These are phyloP conservation scores for Lontra canadensis DNA, from an alignment of 2,113 vertebrate species.

Conservation along the genomic window DNA sequence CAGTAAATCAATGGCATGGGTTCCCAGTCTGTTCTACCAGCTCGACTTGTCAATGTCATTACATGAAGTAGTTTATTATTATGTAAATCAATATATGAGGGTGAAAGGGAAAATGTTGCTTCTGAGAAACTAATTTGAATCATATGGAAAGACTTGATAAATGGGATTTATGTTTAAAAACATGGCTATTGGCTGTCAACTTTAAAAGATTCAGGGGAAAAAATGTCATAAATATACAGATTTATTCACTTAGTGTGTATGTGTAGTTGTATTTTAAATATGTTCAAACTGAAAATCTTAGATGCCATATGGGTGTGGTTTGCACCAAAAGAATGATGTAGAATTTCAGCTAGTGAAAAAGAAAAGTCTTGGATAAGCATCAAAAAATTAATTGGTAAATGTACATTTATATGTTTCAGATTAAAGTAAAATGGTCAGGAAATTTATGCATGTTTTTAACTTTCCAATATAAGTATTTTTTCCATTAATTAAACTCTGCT, in stretches of 20 bases:
- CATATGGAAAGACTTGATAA: slow-evolving; percentile 34
- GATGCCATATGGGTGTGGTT: not conserved
- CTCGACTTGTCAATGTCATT: slow-evolving; percentile 35
- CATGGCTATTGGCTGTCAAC: not conserved
- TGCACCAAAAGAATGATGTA: not conserved
- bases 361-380: not conserved
- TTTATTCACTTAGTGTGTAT: not conserved
- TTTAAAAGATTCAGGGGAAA: not conserved
- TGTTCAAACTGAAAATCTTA: not conserved
- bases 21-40: not conserved
- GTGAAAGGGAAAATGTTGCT: not conserved
- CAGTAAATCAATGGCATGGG: not conserved
- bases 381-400: not conserved
- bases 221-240: slow-evolving; percentile 16
- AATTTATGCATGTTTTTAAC: not conserved
- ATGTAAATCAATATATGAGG: slow-evolving; percentile 34
- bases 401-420: not conserved
- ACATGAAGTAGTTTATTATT: slow-evolving; percentile 10
- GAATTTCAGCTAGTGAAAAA: slow-evolving; percentile 23
- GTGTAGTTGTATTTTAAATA: not conserved
- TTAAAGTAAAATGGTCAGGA: not conserved
- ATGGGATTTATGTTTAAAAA: slow-evolving; percentile 27
- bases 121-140: slow-evolving; percentile 48
- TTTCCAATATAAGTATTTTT: not conserved
- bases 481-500: not conserved